These are phyloP conservation scores for Torymus aiolomorphi DNA, from an alignment of 2,888 invertebrate species.

Conservation along the genomic window DNA sequence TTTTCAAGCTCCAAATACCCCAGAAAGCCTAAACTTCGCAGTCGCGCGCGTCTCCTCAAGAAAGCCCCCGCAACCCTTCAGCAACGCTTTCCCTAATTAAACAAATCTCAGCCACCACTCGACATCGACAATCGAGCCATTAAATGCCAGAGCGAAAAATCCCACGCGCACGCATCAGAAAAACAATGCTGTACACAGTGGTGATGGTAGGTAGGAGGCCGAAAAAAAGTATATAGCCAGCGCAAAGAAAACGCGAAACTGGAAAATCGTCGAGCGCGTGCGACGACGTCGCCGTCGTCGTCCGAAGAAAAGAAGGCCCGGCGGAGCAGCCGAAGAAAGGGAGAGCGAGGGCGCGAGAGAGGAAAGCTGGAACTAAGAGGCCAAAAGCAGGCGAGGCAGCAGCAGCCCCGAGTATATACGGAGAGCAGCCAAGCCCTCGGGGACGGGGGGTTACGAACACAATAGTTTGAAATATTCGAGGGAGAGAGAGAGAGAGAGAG, in stretches of 20 bases:
- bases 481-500: slow-evolving; percentile 36
- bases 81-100: slow-evolving; percentile 60
- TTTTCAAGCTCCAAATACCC: too few relatives aligned
- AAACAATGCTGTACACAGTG: background rate
- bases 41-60: background rate
- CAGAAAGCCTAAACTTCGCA: background rate
- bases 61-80: background rate
- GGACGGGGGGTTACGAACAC: slow-evolving; percentile 74
- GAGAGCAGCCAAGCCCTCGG: slow-evolving; percentile 65
- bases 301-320: slow-evolving; percentile 10
- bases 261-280: slow-evolving; percentile 28
- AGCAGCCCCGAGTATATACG: too few relatives aligned
- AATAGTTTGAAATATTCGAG: slow-evolving; percentile 76
- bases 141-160: slow-evolving; percentile 7
- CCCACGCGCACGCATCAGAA: background rate
- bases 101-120: slow-evolving; percentile 64
- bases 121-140: slow-evolving; percentile 19
- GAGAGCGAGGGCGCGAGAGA: slow-evolving; percentile 20
- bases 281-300: background rate
- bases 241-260: slow-evolving; percentile 14
- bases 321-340: slow-evolving; percentile 6
- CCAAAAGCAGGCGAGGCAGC: slow-evolving; percentile 6
- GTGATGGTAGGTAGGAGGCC: background rate
- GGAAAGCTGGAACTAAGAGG: slow-evolving; percentile 22
- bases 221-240: slow-evolving; percentile 2